phyloP scores from a whole-genome alignment of 2,797 vertebrate species.

The Typhlichthys subterraneus region DNA sequence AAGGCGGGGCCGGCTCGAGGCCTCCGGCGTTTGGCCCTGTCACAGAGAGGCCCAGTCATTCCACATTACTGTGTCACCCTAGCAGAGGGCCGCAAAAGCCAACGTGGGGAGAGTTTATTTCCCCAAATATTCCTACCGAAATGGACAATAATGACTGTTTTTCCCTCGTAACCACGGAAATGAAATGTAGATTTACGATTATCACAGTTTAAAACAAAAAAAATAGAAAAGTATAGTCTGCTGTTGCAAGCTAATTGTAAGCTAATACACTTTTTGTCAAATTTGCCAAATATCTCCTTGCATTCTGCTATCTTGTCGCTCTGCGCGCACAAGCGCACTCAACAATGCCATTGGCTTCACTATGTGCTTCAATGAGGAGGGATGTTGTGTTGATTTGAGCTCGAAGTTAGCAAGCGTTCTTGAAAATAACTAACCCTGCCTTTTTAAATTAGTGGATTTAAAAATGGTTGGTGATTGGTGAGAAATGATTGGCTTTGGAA shows the following conservation, averaged over 20 bases:
- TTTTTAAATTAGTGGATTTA: neutral
- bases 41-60: conserved; percentile 60
- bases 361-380: too few relatives aligned
- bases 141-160: conserved; percentile 49
- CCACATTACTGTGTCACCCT: conserved; percentile 35
- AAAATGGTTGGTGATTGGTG: conserved; percentile 17
- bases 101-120: conserved; percentile 50
- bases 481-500: conserved; percentile 9
- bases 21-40: conserved; percentile 57
- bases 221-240: too few relatives aligned
- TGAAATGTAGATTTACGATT: conserved; percentile 37
- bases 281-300: too few relatives aligned
- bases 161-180: conserved; percentile 41
- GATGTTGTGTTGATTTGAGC: too few relatives aligned
- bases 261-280: too few relatives aligned
- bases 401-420: too few relatives aligned
- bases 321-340: too few relatives aligned
- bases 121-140: conserved; percentile 44
- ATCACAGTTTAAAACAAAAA: neutral
- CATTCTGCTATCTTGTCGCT: too few relatives aligned
- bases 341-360: too few relatives aligned
- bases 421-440: too few relatives aligned
- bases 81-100: conserved; percentile 44
- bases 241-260: too few relatives aligned
- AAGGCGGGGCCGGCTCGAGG: conserved; percentile 61